These are phyloP conservation scores for Sarcophaga variegata DNA, from an alignment of 2,888 invertebrate genomes.

Conservation along the genomic window DNA sequence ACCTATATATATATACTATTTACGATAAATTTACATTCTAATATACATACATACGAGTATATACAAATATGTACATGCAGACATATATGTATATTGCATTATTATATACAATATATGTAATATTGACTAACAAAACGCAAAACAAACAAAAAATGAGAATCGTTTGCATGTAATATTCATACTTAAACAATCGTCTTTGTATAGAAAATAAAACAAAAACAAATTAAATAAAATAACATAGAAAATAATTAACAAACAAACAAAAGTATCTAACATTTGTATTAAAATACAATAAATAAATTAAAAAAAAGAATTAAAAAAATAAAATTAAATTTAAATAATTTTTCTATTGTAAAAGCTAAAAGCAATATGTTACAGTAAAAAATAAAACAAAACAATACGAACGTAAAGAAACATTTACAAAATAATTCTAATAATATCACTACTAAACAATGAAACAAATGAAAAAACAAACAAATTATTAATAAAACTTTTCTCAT, in stretches of 20 bases:
- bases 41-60: not conserved
- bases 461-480: too few relatives aligned
- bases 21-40: not conserved
- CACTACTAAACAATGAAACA: not conserved
- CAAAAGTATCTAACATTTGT: too few relatives aligned
- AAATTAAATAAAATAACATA: too few relatives aligned
- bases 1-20: not conserved
- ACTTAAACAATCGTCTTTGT: constrained; percentile 11
- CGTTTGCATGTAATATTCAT: constrained; percentile 5
- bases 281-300: not conserved
- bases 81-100: not conserved
- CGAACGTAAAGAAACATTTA: too few relatives aligned
- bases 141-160: not conserved
- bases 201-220: not conserved
- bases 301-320: not conserved
- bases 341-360: too few relatives aligned
- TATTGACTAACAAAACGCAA: too few relatives aligned
- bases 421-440: not conserved
- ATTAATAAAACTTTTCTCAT: too few relatives aligned
- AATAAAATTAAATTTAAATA: not conserved
- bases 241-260: too few relatives aligned
- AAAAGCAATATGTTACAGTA: constrained; percentile 45
- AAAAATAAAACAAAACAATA: constrained; percentile 3
- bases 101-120: constrained; percentile 5
- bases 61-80: not conserved